phyloP scores from a whole-genome alignment of 2,888 invertebrate genomes.

The Temnothorax unifasciatus region DNA sequence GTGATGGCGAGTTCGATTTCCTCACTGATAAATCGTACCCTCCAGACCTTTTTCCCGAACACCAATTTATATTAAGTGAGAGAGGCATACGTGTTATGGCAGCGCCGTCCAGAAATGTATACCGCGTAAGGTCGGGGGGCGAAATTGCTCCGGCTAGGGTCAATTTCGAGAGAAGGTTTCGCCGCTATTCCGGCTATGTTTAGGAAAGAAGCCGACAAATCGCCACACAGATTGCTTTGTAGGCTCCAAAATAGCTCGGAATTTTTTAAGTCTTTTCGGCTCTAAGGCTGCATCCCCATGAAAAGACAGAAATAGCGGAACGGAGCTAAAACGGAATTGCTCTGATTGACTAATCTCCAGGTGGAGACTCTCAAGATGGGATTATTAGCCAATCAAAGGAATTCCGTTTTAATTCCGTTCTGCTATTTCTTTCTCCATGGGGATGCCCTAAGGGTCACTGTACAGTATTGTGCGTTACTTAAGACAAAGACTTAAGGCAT shows the following conservation, averaged over 20 bases:
- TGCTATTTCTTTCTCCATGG: no score
- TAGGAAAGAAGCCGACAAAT: slow-evolving; percentile 10
- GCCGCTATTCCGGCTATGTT: background rate
- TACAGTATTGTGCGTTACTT: no score
- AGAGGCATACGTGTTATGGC: slow-evolving; percentile 43
- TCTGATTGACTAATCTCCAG: no score
- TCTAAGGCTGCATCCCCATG: background rate
- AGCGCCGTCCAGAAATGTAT: slow-evolving; percentile 28
- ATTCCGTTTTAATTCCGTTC: no score
- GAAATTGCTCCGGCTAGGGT: slow-evolving; percentile 20
- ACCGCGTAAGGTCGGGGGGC: background rate
- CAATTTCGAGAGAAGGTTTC: slow-evolving; percentile 18
- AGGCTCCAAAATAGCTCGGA: background rate
- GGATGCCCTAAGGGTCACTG: no score
- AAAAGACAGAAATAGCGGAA: no score
- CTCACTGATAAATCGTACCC: slow-evolving; percentile 34
- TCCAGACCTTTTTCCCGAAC: slow-evolving; percentile 27
- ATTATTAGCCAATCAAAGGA: no score
- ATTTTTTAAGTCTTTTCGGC: background rate
- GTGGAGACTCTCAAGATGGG: no score
- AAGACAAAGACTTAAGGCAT: no score
- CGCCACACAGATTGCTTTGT: background rate
- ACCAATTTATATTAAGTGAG: slow-evolving; percentile 49
- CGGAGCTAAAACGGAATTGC: no score
- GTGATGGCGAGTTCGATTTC: slow-evolving; percentile 43